phyloP scores from a whole-genome alignment of 2,113 vertebrate genomes.

The Machaerirhynchus nigripectus region DNA sequence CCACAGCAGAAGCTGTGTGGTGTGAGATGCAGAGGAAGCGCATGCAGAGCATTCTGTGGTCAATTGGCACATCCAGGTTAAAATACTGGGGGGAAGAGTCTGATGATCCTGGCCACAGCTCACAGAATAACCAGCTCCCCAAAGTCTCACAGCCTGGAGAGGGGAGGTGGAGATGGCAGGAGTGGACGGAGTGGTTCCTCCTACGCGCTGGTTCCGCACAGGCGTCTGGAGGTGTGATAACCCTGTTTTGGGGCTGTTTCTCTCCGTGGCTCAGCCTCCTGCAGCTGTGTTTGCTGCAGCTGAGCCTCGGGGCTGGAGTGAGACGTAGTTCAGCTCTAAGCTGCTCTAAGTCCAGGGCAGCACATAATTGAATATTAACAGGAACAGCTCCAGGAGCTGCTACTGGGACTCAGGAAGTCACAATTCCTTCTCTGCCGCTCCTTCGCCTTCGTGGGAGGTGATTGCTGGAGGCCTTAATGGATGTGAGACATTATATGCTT shows the following conservation, averaged over 20 bases:
- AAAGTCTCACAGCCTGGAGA: not conserved
- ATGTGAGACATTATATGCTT: not conserved
- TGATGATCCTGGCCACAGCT: not conserved
- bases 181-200: not conserved
- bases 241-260: not conserved
- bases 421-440: conserved; percentile 19
- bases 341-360: not conserved
- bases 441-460: conserved; percentile 3
- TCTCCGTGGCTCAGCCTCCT: conserved; percentile 13
- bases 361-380: conserved; percentile 46
- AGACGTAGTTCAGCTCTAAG: not conserved
- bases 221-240: not conserved
- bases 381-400: conserved; percentile 16
- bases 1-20: not conserved
- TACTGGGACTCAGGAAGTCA: conserved; percentile 18
- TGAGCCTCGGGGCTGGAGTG: not conserved
- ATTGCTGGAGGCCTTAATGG: conserved; percentile 40
- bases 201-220: not conserved
- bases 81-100: accelerated
- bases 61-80: not conserved
- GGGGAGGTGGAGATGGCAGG: not conserved
- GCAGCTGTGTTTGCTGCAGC: conserved; percentile 36
- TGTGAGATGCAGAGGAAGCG: not conserved
- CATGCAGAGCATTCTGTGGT: not conserved
- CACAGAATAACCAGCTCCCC: not conserved